Base-by-base conservation (phyloP, 2,888 invertebrate species). In the Alsophila aescularia region DNA sequence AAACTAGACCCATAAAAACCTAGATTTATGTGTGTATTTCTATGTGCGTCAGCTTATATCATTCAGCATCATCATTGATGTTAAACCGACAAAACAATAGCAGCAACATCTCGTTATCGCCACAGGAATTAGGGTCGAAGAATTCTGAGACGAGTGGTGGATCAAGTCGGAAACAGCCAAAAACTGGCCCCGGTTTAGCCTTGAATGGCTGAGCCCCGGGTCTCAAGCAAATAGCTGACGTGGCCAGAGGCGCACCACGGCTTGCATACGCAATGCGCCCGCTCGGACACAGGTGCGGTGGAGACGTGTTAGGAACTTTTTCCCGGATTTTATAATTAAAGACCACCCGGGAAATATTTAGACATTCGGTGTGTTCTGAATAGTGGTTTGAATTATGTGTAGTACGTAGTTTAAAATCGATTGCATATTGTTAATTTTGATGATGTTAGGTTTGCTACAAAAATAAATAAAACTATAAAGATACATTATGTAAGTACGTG, bases 191-290 rank as follows among this genome's bases (percentile, higher is more conserved):
- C 79, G 71, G 81, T 79, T 79, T 91, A 90, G 90, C 91, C 91
- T 90, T 90, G 91, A 90, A 90, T 90, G 91, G 91, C 84, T 90
- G 88, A 91, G 89, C 90, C 90, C 84, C 85, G 87, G 90, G 90
- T 86, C 89, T 88, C 80, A 83, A 86, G 87, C 90, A 85, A 90
- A 91, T 90, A 89, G 91, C 91, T 90, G 91, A 90, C 87, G 90
- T 86, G 85, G 90, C 85, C 86, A 82, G 87, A 82, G 82, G 87
- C 83, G 84, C 70, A 79, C 77, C 86, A 89, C 90, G 90, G 75
- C 88, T 81, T 91, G 91, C 90, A 91, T 91, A 90, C 91, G 82
- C 85, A 90, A 89, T 90, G 86, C 72, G 81, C 71, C 24, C 57
- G 63, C 75, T 63, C 52, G 52, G 70, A 73, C 70, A 74, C 55